A percentile compares a stretch with the other conserved stretches of the same genome.
phyloP scores from a whole-genome alignment of 2,888 invertebrate genomes.

The Amphipoea oculea region DNA sequence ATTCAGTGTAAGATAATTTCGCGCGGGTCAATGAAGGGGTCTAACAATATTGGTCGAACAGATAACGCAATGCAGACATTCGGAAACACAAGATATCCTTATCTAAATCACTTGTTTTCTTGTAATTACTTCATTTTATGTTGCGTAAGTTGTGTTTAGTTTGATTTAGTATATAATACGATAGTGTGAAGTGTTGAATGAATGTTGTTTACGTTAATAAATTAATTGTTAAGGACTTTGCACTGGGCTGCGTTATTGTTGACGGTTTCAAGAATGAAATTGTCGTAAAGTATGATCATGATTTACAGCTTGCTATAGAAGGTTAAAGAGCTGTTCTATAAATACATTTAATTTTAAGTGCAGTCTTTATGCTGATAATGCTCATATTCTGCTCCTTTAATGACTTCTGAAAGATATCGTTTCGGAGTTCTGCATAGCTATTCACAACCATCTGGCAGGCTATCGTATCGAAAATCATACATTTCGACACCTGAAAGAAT shows the following conservation, averaged over 20 bases:
- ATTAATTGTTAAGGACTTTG: conserved; percentile 54
- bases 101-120: conserved; percentile 82
- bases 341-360: background rate
- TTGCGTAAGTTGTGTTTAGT: conserved; percentile 66
- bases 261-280: conserved; percentile 18
- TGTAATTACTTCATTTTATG: conserved; percentile 74
- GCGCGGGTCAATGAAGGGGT: conserved; percentile 54
- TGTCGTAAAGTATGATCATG: conserved; percentile 7
- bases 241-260: conserved; percentile 9
- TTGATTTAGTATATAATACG: conserved; percentile 60
- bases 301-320: conserved; percentile 26
- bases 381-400: background rate
- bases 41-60: conserved; percentile 60
- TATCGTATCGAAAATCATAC: background rate
- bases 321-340: background rate
- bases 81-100: conserved; percentile 74
- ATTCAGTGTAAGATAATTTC: conserved; percentile 58
- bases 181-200: conserved; percentile 54
- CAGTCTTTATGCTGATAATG: background rate
- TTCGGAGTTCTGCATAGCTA: background rate
- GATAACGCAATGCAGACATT: conserved; percentile 72
- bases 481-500: background rate
- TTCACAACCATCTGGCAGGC: background rate
- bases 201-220: conserved; percentile 41
- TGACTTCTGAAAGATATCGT: background rate